Conservation (phyloP, 2,797 vertebrate genomes). For the Staurois parvus region DNA sequence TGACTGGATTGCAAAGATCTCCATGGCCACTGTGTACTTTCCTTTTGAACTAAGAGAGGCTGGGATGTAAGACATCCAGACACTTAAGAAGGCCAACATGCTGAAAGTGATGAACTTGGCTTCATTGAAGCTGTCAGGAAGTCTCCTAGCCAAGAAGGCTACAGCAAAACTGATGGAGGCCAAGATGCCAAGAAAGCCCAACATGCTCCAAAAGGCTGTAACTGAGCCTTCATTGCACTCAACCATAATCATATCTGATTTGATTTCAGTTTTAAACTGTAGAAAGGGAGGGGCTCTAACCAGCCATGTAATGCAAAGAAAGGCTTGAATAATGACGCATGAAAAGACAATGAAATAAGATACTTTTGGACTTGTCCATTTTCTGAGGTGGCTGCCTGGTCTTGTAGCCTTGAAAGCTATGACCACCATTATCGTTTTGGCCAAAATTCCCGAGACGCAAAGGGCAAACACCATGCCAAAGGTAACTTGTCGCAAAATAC, state of each 20-base stretch:
- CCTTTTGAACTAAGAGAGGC: slow-evolving; percentile 50
- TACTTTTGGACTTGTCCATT: background rate
- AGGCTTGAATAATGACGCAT: background rate
- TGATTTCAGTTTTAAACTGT: background rate
- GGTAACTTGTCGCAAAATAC: background rate
- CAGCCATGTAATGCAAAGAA: background rate
- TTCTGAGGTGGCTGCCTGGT: background rate
- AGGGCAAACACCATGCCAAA: background rate
- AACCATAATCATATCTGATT: background rate
- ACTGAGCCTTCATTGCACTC: slow-evolving; percentile 40
- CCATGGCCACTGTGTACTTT: slow-evolving; percentile 10
- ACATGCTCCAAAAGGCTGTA: slow-evolving; percentile 50
- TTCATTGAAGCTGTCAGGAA: slow-evolving; percentile 60
- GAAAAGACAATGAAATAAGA: background rate
- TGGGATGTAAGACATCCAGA: slow-evolving; percentile 58
- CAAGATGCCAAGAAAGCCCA: slow-evolving; percentile 55
- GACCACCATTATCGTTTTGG: background rate
- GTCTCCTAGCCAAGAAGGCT: slow-evolving; percentile 46
- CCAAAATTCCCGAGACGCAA: background rate
- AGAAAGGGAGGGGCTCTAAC: background rate
- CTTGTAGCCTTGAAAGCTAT: background rate
- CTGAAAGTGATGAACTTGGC: slow-evolving; percentile 59
- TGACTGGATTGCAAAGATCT: background rate
- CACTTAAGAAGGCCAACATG: slow-evolving; percentile 59
- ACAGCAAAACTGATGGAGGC: slow-evolving; percentile 51